A percentile compares a stretch with the other conserved stretches of the same genome.
These are phyloP conservation scores for Drosophila acutilabella DNA, from an alignment of 2,888 invertebrate species.

Conservation along the genomic window DNA sequence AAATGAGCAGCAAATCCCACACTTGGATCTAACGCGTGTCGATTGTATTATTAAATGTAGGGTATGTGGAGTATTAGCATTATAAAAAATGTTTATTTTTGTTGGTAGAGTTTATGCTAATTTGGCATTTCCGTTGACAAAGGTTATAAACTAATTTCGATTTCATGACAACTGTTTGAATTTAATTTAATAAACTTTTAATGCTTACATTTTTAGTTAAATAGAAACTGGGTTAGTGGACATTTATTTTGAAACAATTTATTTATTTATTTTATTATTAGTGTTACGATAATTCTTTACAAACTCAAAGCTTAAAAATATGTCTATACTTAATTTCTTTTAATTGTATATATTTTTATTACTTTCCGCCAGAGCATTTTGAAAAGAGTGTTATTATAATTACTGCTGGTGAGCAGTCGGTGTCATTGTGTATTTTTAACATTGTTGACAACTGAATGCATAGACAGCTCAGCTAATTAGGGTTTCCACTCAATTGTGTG, in stretches of 20 bases:
- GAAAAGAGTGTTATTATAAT: slow-evolving; percentile 11
- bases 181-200: too few relatives aligned
- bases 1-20: slow-evolving; percentile 57
- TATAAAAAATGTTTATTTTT: background rate
- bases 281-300: too few relatives aligned
- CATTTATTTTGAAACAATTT: too few relatives aligned
- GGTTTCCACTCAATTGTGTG: slow-evolving; percentile 47
- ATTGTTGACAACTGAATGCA: slow-evolving; percentile 42
- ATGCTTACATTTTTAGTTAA: too few relatives aligned
- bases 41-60: slow-evolving; percentile 2
- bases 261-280: too few relatives aligned
- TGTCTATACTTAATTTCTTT: background rate
- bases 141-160: background rate
- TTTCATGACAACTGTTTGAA: too few relatives aligned
- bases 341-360: background rate
- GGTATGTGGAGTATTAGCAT: slow-evolving; percentile 7
- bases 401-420: slow-evolving; percentile 11
- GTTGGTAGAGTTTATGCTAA: background rate
- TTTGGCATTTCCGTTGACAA: background rate
- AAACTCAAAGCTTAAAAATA: too few relatives aligned
- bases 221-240: too few relatives aligned
- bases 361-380: background rate
- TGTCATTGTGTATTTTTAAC: slow-evolving; percentile 50
- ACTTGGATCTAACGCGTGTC: slow-evolving; percentile 7
- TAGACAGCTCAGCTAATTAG: slow-evolving; percentile 59